phyloP scores from a whole-genome alignment of 2,888 invertebrate species.

The Cremastinae sp. region DNA sequence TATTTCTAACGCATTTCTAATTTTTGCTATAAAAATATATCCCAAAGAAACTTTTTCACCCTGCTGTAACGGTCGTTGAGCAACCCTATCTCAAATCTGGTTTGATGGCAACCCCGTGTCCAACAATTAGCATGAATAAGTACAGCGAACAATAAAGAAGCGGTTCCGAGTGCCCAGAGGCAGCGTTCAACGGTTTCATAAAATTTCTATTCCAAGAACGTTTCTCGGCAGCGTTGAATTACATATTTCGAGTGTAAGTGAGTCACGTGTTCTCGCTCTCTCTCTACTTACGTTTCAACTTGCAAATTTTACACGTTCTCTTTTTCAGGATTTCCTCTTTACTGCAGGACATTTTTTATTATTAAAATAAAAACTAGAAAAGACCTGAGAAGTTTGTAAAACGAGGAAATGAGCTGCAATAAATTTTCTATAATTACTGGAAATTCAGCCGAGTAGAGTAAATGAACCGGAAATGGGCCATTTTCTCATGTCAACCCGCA shows the following conservation, averaged over 20 bases:
- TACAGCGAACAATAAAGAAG: conserved; percentile 17
- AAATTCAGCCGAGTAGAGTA: conserved; percentile 10
- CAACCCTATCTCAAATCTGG: conserved; percentile 68
- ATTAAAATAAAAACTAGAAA: conserved; percentile 60
- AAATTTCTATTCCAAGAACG: conserved; percentile 66
- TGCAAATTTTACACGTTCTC: conserved; percentile 1
- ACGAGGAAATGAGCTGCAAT: conserved; percentile 16
- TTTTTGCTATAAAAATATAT: too few relatives aligned
- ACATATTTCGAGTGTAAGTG: conserved; percentile 23
- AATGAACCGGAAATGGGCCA: conserved; percentile 2
- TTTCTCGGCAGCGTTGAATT: conserved; percentile 38
- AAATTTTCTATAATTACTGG: conserved; percentile 64
- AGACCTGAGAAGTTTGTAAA: conserved; percentile 31
- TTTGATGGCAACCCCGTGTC: conserved; percentile 64
- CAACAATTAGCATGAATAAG: conserved; percentile 68
- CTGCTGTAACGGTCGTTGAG: conserved; percentile 59
- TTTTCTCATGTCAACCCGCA: conserved; percentile 47
- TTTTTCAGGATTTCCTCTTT: too few relatives aligned
- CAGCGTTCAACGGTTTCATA: conserved; percentile 64
- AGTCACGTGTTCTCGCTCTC: conserved; percentile 20
- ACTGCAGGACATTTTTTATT: conserved; percentile 1
- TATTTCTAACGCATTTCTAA: too few relatives aligned
- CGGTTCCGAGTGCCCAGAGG: conserved; percentile 35
- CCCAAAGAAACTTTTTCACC: conserved; percentile 29
- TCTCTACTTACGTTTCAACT: not conserved